Evolutionary conservation across 1,140 invertebrate genomes (phyloP), one percentile per base, ranked within the genome.

Genomic region (Kradibia gibbosae): DNA sequence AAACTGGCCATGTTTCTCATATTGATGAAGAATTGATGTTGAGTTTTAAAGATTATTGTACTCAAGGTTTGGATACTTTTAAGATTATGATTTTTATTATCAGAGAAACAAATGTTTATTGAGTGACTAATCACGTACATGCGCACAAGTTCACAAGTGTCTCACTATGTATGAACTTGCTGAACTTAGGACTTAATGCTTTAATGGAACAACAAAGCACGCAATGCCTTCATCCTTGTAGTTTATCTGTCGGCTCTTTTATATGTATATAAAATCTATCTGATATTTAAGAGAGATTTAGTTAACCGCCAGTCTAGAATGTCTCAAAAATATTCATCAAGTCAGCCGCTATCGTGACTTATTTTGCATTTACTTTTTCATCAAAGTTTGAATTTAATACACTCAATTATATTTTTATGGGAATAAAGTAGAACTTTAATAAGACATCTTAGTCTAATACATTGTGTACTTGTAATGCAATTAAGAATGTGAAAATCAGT

Each of bases 131-230:
- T 55, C 7, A 31, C 0, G 53, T 85, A 86, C 82, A 82, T 67
- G 84, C 83, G 83, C 81, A 22, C 25, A 13, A 78, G 76, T 81
- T 83, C 82, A 72, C 83, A 81, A 78, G 84, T 82, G 20, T 31
- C 65, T 80, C 42, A 76, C 50, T 71, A 86, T 83, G 31, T 83
- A 86, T 85, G 85, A 25, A 78, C 86, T 88, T 88, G 85, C n/a
- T n/a, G n/a, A 88, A 89, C 87, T 83, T 84, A 82, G 74, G 88
- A 89, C 88, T 88, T 87, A 86, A 86, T 83, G 85, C 80, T 84
- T 78, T 84, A 82, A 84, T 81, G 84, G 81, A 84, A 75, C 83
- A 73, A 78, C 83, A 80, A 78, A 65, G 65, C 0, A 34, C 55
- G 20, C 57, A 53, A 50, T 25, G 50, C 39, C 31, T 39, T 75